A percentile compares a stretch with the other conserved stretches of the same genome.
These are phyloP conservation scores for Rotaria macrura DNA, from an alignment of 2,888 invertebrate species.

Conservation along the genomic window DNA sequence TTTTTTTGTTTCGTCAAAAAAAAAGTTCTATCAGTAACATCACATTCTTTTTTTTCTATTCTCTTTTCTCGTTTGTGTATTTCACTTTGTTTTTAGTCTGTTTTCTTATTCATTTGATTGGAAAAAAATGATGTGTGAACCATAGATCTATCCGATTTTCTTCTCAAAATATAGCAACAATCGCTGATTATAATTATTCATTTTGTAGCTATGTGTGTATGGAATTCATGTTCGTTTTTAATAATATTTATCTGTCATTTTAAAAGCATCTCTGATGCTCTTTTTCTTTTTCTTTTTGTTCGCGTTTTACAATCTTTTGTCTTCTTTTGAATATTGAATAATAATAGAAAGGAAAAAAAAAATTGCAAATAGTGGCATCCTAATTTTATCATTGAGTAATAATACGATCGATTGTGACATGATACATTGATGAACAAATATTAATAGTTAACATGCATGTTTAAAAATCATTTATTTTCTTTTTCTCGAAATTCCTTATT, in stretches of 20 bases:
- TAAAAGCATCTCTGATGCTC: not conserved
- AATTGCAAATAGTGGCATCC: not conserved
- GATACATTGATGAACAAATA: no score
- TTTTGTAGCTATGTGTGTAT: constrained; percentile 10
- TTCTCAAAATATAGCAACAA: not conserved
- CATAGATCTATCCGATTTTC: constrained; percentile 1
- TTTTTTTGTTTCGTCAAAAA: no score
- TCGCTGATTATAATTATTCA: constrained; percentile 3
- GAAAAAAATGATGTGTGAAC: not conserved
- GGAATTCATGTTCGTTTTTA: not conserved
- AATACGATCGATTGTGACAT: no score
- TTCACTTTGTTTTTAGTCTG: not conserved
- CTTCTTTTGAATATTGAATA: not conserved
- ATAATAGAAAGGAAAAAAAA: not conserved
- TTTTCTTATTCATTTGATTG: not conserved
- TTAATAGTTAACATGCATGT: no score
- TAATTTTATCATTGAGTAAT: no score
- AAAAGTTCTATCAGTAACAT: not conserved
- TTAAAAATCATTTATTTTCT: no score
- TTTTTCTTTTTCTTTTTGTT: not conserved
- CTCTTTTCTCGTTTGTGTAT: not conserved
- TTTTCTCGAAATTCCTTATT: no score
- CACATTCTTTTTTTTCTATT: not conserved
- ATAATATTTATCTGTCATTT: not conserved
- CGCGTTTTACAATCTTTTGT: not conserved